These are phyloP conservation scores for Urocolius indicus DNA, from an alignment of 2,113 vertebrate genomes.

Conservation along the genomic window DNA sequence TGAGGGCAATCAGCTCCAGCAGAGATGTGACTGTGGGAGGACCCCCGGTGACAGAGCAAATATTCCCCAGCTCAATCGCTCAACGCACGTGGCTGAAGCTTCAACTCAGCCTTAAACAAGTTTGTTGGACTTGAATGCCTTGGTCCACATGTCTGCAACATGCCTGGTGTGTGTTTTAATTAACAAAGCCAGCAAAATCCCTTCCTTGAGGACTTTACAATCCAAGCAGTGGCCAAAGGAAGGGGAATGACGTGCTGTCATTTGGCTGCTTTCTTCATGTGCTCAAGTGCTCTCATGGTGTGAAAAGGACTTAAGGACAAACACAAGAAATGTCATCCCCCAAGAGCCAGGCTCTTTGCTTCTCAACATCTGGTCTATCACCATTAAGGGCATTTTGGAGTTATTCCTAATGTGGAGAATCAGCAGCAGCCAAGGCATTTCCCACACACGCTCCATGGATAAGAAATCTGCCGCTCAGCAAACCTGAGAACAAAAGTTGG, in stretches of 20 bases:
- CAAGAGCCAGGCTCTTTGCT: not conserved
- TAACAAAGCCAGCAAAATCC: not conserved
- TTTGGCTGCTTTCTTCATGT: not conserved
- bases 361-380: not conserved
- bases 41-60: not conserved
- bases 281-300: not conserved
- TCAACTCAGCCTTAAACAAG: not conserved
- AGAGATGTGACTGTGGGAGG: not conserved
- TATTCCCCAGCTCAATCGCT: not conserved
- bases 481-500: not conserved
- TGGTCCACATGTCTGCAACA: fast-evolving
- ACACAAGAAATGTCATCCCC: not conserved
- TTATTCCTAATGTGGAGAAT: not conserved
- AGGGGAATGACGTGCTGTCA: not conserved
- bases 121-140: not conserved
- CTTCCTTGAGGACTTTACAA: not conserved
- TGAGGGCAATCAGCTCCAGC: not conserved
- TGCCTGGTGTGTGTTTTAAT: not conserved
- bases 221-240: not conserved
- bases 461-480: not conserved
- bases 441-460: not conserved
- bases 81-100: fast-evolving
- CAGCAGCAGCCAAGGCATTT: not conserved
- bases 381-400: not conserved
- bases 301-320: not conserved